phyloP scores from a whole-genome alignment of 2,113 vertebrate species.

The Osmerus mordax region DNA sequence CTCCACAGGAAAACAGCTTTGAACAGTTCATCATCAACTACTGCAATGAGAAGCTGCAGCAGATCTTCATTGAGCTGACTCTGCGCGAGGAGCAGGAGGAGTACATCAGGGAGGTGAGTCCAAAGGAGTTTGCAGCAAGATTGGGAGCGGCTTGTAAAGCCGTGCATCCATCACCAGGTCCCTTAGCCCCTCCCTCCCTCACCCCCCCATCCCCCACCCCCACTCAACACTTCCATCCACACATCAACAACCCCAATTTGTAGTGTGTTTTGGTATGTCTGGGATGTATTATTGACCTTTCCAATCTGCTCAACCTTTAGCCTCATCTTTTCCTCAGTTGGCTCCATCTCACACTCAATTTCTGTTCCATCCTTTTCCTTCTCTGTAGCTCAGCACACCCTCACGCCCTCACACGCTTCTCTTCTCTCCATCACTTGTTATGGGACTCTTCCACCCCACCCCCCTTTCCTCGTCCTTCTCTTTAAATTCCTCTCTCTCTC shows the following conservation, averaged over 20 bases:
- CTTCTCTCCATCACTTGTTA: slow-evolving; percentile 1
- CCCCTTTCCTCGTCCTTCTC: slow-evolving; percentile 10
- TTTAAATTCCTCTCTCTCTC: slow-evolving; percentile 14
- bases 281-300: neutral
- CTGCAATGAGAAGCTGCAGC: slow-evolving; percentile 97
- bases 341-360: neutral
- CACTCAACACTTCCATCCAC: neutral
- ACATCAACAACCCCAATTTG: slow-evolving; percentile 1
- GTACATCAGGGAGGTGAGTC: slow-evolving; percentile 88
- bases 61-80: slow-evolving; percentile 98
- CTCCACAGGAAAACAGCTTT: slow-evolving; percentile 92
- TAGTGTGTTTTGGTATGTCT: neutral
- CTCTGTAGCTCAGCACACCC: slow-evolving; percentile 1
- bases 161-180: neutral
- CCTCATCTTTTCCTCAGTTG: neutral
- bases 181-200: neutral
- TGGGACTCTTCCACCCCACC: neutral
- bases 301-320: slow-evolving; percentile 20
- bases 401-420: neutral
- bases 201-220: neutral
- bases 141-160: neutral
- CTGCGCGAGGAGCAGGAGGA: slow-evolving; percentile 97
- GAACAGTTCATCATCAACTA: slow-evolving; percentile 99
- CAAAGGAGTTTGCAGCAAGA: neutral
- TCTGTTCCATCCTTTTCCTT: neutral